Conservation (phyloP, 2,888 invertebrate species). For the Lysandra bellargus region DNA sequence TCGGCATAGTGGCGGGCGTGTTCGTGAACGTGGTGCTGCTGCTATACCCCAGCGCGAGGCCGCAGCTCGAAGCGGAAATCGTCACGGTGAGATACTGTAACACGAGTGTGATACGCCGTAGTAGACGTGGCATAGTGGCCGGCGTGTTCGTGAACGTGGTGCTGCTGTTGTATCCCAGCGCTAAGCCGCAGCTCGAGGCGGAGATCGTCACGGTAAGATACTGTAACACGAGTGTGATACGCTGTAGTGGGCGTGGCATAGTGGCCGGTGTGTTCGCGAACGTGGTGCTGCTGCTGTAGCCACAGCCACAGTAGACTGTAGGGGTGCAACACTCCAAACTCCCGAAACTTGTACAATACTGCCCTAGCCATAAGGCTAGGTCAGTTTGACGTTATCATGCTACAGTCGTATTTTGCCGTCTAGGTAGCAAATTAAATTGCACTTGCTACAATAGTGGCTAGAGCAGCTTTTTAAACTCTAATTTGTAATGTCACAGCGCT, state of each 20-base stretch:
- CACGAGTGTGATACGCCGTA: neutral
- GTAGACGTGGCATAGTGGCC: constrained; percentile 78
- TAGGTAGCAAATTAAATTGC: no score
- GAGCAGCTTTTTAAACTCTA: no score
- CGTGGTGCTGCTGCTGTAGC: constrained; percentile 89
- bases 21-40: constrained; percentile 88
- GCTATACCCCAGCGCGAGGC: constrained; percentile 90
- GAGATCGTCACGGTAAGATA: constrained; percentile 83
- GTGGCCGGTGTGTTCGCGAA: constrained; percentile 90
- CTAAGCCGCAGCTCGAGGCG: constrained; percentile 87
- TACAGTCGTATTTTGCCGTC: no score
- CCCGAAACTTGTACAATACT: no score
- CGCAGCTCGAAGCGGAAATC: constrained; percentile 86
- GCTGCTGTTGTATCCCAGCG: constrained; percentile 89
- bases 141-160: constrained; percentile 90
- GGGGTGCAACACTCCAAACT: no score
- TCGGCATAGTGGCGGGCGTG: constrained; percentile 92
- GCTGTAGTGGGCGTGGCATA: constrained; percentile 60
- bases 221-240: neutral
- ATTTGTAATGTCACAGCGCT: no score
- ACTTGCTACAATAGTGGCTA: no score
- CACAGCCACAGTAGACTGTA: no score
- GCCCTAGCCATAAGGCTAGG: no score
- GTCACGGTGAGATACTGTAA: constrained; percentile 74
- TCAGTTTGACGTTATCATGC: no score